Evolutionary conservation across 2,888 invertebrate genomes (phyloP).

Genomic region (Alviniconcha strummeri): DNA sequence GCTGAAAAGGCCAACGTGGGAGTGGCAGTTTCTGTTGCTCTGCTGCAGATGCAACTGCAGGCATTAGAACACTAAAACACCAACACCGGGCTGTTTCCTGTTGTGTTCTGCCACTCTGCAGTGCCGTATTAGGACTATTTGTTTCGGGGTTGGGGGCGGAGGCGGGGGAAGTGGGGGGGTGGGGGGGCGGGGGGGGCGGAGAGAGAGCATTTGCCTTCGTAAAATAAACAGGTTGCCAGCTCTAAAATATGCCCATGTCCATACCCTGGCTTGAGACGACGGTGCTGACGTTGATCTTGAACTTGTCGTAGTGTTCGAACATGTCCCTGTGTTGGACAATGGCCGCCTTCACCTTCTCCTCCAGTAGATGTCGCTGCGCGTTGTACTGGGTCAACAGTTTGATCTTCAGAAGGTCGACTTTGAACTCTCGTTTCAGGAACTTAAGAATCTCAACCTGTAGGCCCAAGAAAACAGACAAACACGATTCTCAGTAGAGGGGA

Average conservation of each 20-base stretch:
- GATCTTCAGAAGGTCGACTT: conserved; percentile 35
- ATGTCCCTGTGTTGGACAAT: not conserved
- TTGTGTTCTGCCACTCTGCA: no score
- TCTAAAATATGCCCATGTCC: not conserved
- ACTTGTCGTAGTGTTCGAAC: conserved; percentile 19
- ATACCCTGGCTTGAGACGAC: conserved; percentile 62
- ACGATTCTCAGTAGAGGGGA: no score
- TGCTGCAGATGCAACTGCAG: no score
- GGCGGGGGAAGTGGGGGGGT: not conserved
- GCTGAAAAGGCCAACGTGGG: no score
- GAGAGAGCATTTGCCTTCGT: not conserved
- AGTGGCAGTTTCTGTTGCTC: no score
- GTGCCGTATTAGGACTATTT: not conserved
- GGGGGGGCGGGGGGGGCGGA: not conserved
- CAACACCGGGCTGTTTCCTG: no score
- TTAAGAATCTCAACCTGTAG: conserved; percentile 46
- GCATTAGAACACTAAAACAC: no score
- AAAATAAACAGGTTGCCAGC: not conserved
- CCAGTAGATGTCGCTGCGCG: conserved; percentile 57
- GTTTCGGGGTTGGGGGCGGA: not conserved
- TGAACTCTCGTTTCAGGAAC: conserved; percentile 21
- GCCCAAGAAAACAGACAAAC: no score
- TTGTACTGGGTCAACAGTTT: conserved; percentile 62
- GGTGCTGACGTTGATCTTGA: conserved; percentile 46
- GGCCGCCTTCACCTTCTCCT: conserved; percentile 39